Conservation (phyloP, 1,140 invertebrate species). For the Chelonus insularis region DNA sequence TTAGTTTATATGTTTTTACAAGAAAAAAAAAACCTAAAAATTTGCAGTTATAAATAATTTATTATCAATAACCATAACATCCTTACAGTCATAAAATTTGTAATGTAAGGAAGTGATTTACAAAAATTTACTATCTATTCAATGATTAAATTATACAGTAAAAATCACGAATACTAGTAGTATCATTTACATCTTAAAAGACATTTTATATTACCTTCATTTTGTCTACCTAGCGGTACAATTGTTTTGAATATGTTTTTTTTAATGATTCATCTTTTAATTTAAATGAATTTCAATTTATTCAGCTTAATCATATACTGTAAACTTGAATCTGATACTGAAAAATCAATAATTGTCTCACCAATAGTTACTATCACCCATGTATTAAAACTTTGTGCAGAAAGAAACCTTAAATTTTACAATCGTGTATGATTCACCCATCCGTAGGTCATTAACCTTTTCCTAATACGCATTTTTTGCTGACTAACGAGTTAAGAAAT, state of each 20-base stretch:
- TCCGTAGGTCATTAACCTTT: slow-evolving; percentile 8
- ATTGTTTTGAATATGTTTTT: too few species aligned
- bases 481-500: slow-evolving; percentile 8
- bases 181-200: slow-evolving; percentile 1
- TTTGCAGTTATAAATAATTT: too few species aligned
- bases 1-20: neutral
- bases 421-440: neutral
- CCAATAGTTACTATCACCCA: slow-evolving; percentile 1
- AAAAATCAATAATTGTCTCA: slow-evolving; percentile 22
- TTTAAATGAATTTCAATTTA: too few species aligned
- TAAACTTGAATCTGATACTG: slow-evolving; percentile 8
- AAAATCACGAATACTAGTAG: slow-evolving; percentile 25
- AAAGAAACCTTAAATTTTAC: slow-evolving; percentile 21
- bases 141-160: slow-evolving; percentile 21
- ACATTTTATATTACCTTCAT: too few species aligned
- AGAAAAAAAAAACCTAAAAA: too few species aligned
- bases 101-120: slow-evolving; percentile 21
- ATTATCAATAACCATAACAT: too few species aligned
- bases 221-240: too few species aligned
- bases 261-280: too few species aligned
- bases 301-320: too few species aligned
- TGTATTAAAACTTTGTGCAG: slow-evolving; percentile 6
- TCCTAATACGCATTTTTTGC: neutral
- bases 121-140: neutral
- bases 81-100: too few species aligned